Conservation (phyloP, 92 coral and sea anemone genomes). For the Epizoanthus illoricatus region DNA sequence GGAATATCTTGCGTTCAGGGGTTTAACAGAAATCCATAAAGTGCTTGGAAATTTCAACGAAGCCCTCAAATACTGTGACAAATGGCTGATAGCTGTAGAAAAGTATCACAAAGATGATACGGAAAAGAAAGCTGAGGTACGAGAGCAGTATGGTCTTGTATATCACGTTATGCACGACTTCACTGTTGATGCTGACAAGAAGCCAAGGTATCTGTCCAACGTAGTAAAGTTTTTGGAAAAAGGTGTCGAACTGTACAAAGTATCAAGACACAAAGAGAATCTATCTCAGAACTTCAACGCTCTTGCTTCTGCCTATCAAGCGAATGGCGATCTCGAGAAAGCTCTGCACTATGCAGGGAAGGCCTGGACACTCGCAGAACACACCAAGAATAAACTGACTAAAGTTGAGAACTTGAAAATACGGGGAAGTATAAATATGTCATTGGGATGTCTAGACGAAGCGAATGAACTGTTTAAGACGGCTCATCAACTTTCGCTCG, state of each 20-base stretch:
- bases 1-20: conserved; percentile 4
- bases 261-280: not conserved
- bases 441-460: not conserved
- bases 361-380: not conserved
- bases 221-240: not conserved
- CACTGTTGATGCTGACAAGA: not conserved
- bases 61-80: conserved; percentile 7
- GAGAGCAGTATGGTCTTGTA: not conserved
- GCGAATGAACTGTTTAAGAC: conserved; percentile 8
- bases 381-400: not conserved
- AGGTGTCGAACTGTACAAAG: not conserved
- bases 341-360: conserved; percentile 6
- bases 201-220: not conserved
- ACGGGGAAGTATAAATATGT: conserved; percentile 12
- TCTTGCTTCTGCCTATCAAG: not conserved
- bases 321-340: not conserved
- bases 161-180: conserved; percentile 7
- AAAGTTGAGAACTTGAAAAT: conserved; percentile 8
- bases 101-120: not conserved
- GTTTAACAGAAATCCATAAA: conserved; percentile 1
- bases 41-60: conserved; percentile 1
- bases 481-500: conserved; percentile 13
- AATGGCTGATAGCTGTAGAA: not conserved
- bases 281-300: not conserved
- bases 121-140: not conserved